These are phyloP conservation scores for Cavia porcellus DNA, from an alignment of 2,113 vertebrate species.

Conservation along the genomic window DNA sequence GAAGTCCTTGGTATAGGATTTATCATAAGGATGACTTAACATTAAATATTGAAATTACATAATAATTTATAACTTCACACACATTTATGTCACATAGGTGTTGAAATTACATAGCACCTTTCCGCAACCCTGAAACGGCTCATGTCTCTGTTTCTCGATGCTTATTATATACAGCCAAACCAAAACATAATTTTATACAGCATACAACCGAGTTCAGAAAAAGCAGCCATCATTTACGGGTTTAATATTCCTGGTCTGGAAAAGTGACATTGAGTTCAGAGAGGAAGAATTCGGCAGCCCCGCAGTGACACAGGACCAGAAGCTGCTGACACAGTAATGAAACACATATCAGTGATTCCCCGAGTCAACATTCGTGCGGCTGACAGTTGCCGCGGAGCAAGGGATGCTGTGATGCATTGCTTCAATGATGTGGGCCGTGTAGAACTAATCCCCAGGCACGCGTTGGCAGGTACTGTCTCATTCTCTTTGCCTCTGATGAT, in stretches of 20 bases:
- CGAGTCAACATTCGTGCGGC: conserved; percentile 56
- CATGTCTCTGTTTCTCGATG: not conserved
- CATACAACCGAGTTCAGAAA: conserved; percentile 14
- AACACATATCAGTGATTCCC: conserved; percentile 1
- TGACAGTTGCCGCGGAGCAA: conserved; percentile 43
- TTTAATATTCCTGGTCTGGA: not conserved
- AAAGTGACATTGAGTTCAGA: conserved; percentile 52
- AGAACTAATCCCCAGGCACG: conserved; percentile 63
- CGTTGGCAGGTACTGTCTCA: conserved; percentile 55
- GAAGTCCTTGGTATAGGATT: not conserved
- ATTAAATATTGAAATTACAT: conserved; percentile 5
- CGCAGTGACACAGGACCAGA: not conserved
- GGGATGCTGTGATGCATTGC: conserved; percentile 14
- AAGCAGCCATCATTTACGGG: conserved; percentile 14
- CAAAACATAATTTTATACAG: not conserved
- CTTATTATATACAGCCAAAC: conserved; percentile 25
- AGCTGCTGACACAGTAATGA: not conserved
- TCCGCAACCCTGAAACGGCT: not conserved
- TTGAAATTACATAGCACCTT: not conserved
- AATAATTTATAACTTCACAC: not conserved
- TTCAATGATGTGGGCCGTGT: not conserved
- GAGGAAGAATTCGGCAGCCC: conserved; percentile 33
- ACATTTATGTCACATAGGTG: conserved; percentile 1
- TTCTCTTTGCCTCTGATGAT: conserved; percentile 47
- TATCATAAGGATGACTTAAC: not conserved